A percentile compares a stretch with the other conserved stretches of the same genome.
Evolutionary conservation across 2,113 vertebrate species (phyloP).

Genomic region (Labrus mixtus): DNA sequence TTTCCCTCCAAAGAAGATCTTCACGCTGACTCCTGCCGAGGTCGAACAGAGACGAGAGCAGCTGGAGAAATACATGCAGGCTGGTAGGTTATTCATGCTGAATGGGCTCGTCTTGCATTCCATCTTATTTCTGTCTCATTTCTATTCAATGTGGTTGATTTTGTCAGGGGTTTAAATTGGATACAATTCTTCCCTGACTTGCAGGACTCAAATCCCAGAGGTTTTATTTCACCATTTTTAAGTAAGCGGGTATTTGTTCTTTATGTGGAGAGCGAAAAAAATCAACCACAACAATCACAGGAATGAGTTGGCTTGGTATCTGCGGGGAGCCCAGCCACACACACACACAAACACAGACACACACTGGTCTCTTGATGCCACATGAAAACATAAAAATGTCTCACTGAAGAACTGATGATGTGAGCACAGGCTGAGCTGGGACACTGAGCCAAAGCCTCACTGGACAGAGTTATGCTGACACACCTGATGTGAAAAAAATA

Average conservation of each 20-base stretch:
- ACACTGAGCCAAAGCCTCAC: conserved; percentile 25
- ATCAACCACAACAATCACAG: conserved; percentile 34
- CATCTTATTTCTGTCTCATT: conserved; percentile 28
- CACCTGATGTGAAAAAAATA: conserved; percentile 29
- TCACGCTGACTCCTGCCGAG: conserved; percentile 94
- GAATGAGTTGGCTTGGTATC: conserved; percentile 31
- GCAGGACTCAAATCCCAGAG: background rate
- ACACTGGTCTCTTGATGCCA: conserved; percentile 33
- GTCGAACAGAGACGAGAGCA: conserved; percentile 97
- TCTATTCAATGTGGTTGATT: conserved; percentile 14
- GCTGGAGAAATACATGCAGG: conserved; percentile 99
- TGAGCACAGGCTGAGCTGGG: conserved; percentile 14
- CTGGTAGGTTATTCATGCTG: conserved; percentile 85
- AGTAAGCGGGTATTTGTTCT: background rate
- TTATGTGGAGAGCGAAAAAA: too few relatives aligned
- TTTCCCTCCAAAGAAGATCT: conserved; percentile 99
- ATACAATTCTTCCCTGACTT: conserved; percentile 15
- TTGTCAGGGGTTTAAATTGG: conserved; percentile 3
- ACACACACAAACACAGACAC: background rate
- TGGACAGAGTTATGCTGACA: conserved; percentile 33
- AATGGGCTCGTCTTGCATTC: conserved; percentile 34
- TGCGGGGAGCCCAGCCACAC: conserved; percentile 25
- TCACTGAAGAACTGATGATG: conserved; percentile 30
- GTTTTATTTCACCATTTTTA: conserved; percentile 2
- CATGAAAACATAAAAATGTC: conserved; percentile 18